Evolutionary conservation across 2,888 invertebrate genomes (phyloP).

Genomic region (Seira ritae): DNA sequence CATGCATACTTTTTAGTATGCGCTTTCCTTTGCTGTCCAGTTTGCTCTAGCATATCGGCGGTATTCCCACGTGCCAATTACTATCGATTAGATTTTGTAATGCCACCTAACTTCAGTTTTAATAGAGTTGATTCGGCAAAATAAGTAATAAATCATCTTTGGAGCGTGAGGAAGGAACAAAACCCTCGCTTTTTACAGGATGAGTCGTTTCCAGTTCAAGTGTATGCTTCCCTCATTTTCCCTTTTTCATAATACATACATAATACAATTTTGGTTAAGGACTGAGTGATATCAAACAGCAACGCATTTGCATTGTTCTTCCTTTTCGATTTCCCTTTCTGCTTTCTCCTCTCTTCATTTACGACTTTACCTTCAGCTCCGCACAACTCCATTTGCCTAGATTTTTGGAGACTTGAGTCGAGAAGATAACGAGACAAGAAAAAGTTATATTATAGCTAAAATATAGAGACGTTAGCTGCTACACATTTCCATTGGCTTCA

Average conservation of each 20-base stretch:
- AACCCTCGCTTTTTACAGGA: conserved; percentile 16
- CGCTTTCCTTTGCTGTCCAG: too few relatives aligned
- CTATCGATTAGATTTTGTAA: conserved; percentile 32
- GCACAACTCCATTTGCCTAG: too few relatives aligned
- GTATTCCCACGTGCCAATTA: conserved; percentile 40
- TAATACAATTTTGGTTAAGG: too few relatives aligned
- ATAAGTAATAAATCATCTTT: conserved; percentile 59
- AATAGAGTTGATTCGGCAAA: conserved; percentile 45
- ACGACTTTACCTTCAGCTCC: neutral
- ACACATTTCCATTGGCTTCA: conserved; percentile 28
- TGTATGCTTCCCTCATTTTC: too few relatives aligned
- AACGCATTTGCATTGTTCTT: conserved; percentile 32
- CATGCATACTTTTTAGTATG: neutral
- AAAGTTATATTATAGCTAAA: neutral
- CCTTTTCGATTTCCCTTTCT: conserved; percentile 22
- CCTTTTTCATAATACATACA: too few relatives aligned
- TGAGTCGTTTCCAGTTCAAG: conserved; percentile 17
- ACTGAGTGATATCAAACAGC: too few relatives aligned
- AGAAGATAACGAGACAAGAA: neutral
- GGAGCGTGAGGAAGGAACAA: conserved; percentile 50
- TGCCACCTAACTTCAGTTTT: conserved; percentile 42
- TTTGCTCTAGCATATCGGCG: neutral
- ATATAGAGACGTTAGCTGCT: neutral
- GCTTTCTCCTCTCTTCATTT: conserved; percentile 6
- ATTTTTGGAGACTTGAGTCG: neutral